These are phyloP conservation scores for Hirudinaria manillensis DNA, from an alignment of 2,888 invertebrate genomes.

Conservation along the genomic window DNA sequence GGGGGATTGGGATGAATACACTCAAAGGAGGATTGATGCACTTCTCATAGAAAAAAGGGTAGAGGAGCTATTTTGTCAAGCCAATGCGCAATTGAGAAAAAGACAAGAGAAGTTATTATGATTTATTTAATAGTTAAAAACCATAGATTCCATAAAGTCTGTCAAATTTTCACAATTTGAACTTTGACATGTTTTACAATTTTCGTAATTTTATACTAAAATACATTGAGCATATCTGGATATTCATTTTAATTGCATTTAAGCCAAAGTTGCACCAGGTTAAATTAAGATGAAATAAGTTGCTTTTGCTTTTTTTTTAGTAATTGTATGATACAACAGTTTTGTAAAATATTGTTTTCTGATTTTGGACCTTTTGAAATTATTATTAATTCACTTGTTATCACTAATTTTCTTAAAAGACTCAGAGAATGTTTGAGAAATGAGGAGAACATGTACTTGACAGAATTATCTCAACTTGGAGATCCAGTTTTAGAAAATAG, in stretches of 20 bases:
- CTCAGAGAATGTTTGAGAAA: constrained; percentile 45
- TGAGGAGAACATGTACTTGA: constrained; percentile 47
- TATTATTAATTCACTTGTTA: too few species aligned
- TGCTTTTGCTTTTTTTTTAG: too few species aligned
- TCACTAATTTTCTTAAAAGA: constrained; percentile 33
- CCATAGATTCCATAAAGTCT: background rate
- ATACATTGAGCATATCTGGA: background rate
- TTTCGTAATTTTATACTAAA: background rate
- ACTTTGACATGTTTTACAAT: background rate
- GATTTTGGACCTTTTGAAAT: too few species aligned
- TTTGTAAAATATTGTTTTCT: too few species aligned
- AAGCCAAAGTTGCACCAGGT: too few species aligned
- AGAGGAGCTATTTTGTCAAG: constrained; percentile 43
- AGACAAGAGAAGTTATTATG: constrained; percentile 47
- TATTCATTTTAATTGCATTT: too few species aligned
- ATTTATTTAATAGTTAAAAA: background rate
- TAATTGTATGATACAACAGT: too few species aligned
- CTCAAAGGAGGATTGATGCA: constrained; percentile 48
- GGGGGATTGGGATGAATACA: constrained; percentile 51
- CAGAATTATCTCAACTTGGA: constrained; percentile 49
- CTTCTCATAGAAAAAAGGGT: constrained; percentile 47
- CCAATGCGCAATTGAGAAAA: constrained; percentile 48
- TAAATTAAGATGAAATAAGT: too few species aligned
- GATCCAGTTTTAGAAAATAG: constrained; percentile 52
- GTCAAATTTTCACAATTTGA: too few species aligned